Evolutionary conservation across 2,797 vertebrate species (phyloP), one percentile per base, ranked within the genome.

Genomic region (Melanogrammus aeglefinus): DNA sequence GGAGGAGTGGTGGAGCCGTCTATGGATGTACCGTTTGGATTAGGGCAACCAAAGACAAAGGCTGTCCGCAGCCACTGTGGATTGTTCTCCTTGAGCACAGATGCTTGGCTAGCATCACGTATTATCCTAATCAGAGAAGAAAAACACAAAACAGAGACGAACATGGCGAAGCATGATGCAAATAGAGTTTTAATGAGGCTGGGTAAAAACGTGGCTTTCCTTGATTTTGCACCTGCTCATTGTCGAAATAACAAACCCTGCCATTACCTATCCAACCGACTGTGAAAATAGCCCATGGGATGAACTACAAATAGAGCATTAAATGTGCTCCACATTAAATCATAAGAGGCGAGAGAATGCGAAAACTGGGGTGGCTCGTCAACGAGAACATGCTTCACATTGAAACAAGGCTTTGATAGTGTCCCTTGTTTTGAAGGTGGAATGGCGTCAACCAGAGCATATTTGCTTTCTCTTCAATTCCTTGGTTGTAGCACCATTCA

Each of bases 271-370:
- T 41, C 84, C 82, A 86, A n/a, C 80, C 80, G 13, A 80, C 84
- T 89, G 88, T 87, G 87, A 89, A 92, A 90, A 79, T 31, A 73
- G 85, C 91, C 91, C 84, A 76, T 86, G 91, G 93, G 93, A 91
- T 82, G 76, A 91, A 86, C 80, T 86, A 90, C 88, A 94, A 94
- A 92, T 93, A 92, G 93, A 94, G 94, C 93, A 94, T 92, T 94
- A 94, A 93, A 94, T 94, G 76, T 92, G 92, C 83, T 91, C 90
- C 87, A 93, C 89, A 93, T 91, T 87, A 79, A 88, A 87, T 78
- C 80, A 78, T 76, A 81, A 85, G 77, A 85, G 81, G 84, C 75
- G 78, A 79, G 16, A 82, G 70, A 73, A 79, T 66, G 80, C 72
- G 82, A 89, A 81, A 24, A 16, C 12, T 4, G 14, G 44, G 77